These are phyloP conservation scores for Synanthedon vespiformis DNA, from an alignment of 2,888 invertebrate species.

Conservation along the genomic window DNA sequence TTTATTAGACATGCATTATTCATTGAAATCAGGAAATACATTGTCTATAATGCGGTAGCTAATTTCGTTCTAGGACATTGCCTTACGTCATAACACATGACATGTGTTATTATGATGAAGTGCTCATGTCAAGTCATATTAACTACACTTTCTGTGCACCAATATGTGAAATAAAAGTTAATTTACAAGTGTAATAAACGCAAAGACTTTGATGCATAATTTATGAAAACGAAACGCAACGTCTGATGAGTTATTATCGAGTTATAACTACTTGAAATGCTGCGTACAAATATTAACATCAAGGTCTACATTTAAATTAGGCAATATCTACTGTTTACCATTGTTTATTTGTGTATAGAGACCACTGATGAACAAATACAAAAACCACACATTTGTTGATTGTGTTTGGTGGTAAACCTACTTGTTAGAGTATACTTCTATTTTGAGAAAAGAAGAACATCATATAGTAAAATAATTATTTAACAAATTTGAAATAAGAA, in stretches of 20 bases:
- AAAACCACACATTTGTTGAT: too few species aligned
- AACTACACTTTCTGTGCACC: constrained; percentile 11
- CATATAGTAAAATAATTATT: too few species aligned
- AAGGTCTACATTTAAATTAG: too few species aligned
- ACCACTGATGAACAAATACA: too few species aligned
- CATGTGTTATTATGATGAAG: constrained; percentile 8
- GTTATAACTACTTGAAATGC: too few species aligned
- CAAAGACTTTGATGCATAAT: constrained; percentile 22
- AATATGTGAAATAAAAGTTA: constrained; percentile 15
- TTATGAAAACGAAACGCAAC: constrained; percentile 17
- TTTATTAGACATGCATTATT: neutral
- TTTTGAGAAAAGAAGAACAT: too few species aligned
- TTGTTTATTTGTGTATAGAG: too few species aligned
- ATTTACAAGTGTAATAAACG: constrained; percentile 21
- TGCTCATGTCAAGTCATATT: constrained; percentile 1
- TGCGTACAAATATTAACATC: too few species aligned
- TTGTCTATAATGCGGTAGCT: neutral
- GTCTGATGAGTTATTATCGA: constrained; percentile 1
- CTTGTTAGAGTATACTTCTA: too few species aligned
- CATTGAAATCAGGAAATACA: neutral
- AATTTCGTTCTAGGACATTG: constrained; percentile 2
- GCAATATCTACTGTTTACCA: too few species aligned
- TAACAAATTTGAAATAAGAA: too few species aligned
- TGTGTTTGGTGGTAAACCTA: too few species aligned
- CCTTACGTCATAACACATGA: constrained; percentile 11